phyloP scores from a whole-genome alignment of 2,797 vertebrate species.

The Numenius phaeopus region DNA sequence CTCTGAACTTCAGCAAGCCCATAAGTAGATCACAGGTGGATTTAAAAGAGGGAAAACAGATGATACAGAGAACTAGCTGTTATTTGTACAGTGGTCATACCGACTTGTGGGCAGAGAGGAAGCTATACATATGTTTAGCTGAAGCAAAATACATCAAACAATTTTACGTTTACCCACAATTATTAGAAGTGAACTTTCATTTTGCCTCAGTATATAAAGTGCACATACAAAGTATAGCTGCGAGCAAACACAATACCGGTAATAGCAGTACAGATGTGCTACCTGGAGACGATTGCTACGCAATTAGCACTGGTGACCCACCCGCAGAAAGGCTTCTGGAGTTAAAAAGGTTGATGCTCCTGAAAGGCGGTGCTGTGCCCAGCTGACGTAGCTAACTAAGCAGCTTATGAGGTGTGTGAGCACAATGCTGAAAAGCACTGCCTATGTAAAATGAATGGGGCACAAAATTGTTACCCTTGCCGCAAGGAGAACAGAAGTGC shows the following conservation, averaged over 20 bases:
- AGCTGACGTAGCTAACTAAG: neutral
- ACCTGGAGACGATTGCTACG: neutral
- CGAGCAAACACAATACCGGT: neutral
- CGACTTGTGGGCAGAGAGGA: neutral
- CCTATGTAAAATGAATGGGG: neutral
- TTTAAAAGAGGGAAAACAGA: neutral
- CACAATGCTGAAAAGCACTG: neutral
- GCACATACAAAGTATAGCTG: neutral
- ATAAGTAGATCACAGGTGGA: neutral
- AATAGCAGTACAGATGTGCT: neutral
- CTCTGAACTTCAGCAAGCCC: neutral
- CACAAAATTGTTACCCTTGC: neutral
- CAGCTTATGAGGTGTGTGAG: neutral
- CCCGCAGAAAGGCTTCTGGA: neutral
- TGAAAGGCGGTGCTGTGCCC: neutral
- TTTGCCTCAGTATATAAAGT: neutral
- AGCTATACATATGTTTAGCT: neutral
- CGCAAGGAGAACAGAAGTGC: slow-evolving; percentile 14
- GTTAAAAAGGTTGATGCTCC: neutral
- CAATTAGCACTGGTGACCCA: neutral
- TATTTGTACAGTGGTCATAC: neutral
- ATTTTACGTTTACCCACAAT: neutral
- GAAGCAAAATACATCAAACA: neutral
- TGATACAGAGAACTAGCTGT: neutral
- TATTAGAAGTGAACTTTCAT: neutral